phyloP scores from a whole-genome alignment of 2,888 invertebrate genomes.

The Eupithecia abbreviata region DNA sequence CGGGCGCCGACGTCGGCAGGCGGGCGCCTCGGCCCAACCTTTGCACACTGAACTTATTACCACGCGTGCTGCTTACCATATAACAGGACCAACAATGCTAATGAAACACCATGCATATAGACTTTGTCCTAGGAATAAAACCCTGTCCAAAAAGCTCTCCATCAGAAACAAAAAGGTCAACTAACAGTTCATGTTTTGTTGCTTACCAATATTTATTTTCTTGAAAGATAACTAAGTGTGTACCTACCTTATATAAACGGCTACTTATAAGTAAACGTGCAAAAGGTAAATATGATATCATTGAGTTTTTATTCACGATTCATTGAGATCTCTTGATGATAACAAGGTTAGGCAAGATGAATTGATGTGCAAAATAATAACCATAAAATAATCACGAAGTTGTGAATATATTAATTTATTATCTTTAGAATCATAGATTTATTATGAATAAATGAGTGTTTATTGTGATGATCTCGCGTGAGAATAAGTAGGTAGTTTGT shows the following conservation, averaged over 20 bases:
- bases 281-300: slow-evolving; percentile 17
- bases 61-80: slow-evolving; percentile 28
- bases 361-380: slow-evolving; percentile 16
- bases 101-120: neutral
- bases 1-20: slow-evolving; percentile 51
- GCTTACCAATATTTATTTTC: neutral
- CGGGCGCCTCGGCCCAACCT: slow-evolving; percentile 29
- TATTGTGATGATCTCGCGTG: slow-evolving; percentile 32
- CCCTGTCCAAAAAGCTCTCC: neutral
- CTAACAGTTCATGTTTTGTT: neutral
- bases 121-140: neutral
- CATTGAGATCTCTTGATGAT: slow-evolving; percentile 18
- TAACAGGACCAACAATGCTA: slow-evolving; percentile 14
- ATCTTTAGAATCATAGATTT: slow-evolving; percentile 9
- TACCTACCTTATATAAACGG: neutral
- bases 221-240: neutral
- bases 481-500: slow-evolving; percentile 49
- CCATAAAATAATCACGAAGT: slow-evolving; percentile 18
- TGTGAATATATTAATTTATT: slow-evolving; percentile 19
- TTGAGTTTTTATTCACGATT: slow-evolving; percentile 17
- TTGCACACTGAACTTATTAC: slow-evolving; percentile 36
- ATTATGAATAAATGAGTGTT: slow-evolving; percentile 20
- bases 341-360: slow-evolving; percentile 16
- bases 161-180: neutral
- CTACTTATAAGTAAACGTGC: slow-evolving; percentile 7